Conservation (phyloP, 2,797 vertebrate species). For the Trachops cirrhosus region DNA sequence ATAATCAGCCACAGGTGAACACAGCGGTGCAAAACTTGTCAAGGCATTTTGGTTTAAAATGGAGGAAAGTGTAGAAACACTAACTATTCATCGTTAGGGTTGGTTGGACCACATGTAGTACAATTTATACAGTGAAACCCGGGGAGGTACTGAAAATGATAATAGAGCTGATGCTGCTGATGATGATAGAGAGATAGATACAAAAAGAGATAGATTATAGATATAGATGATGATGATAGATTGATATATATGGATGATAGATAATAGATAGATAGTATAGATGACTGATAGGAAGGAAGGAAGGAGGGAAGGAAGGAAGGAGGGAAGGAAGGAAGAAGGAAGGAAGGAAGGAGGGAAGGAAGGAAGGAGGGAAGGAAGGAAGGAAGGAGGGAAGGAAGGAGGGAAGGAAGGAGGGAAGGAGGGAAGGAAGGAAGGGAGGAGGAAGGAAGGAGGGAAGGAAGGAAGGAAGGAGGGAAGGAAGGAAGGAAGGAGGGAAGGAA, state of each 20-base stretch:
- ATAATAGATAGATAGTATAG: neutral
- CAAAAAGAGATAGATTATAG: neutral
- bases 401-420: no score
- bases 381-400: no score
- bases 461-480: no score
- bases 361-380: no score
- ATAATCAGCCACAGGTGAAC: neutral
- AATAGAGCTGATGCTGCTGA: neutral
- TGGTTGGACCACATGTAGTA: neutral
- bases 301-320: neutral
- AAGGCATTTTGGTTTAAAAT: neutral
- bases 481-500: no score
- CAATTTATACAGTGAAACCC: neutral
- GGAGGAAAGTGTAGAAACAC: neutral
- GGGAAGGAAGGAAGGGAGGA: neutral
- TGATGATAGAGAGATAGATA: neutral
- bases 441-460: neutral
- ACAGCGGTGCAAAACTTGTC: neutral
- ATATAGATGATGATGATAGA: neutral
- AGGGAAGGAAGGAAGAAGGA: neutral
- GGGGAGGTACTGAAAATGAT: neutral
- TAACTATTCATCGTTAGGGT: neutral
- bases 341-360: no score
- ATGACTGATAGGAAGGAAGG: neutral
- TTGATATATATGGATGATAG: no score